These are phyloP conservation scores for Leptura quadrifasciata DNA, from an alignment of 2,888 invertebrate genomes.

Conservation along the genomic window DNA sequence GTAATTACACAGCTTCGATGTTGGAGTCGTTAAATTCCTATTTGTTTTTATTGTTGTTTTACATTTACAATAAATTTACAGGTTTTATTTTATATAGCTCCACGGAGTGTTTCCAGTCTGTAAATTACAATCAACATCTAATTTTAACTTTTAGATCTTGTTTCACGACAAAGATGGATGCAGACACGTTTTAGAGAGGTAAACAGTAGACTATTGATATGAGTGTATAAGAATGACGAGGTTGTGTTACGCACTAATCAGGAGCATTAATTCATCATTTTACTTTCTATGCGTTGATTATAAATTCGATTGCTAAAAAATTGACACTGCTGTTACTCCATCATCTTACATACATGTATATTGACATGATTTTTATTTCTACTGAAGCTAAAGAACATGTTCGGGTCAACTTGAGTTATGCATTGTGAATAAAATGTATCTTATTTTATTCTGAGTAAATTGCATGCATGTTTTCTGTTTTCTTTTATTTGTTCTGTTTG, in stretches of 20 bases:
- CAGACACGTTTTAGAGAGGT: conserved; percentile 6
- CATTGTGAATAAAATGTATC: no score
- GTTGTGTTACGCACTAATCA: not conserved
- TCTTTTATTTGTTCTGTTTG: no score
- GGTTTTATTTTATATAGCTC: conserved; percentile 27
- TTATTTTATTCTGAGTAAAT: no score
- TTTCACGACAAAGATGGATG: conserved; percentile 19
- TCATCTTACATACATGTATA: no score
- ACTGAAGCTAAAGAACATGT: not conserved
- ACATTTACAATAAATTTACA: conserved; percentile 34
- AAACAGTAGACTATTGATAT: conserved; percentile 1
- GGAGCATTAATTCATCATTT: not conserved
- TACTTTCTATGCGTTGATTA: not conserved
- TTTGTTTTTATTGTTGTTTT: conserved; percentile 37
- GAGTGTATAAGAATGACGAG: not conserved
- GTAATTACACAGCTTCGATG: conserved; percentile 36
- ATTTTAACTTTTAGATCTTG: conserved; percentile 22
- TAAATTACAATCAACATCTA: conserved; percentile 37
- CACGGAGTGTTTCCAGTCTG: conserved; percentile 27
- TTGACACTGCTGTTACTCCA: no score
- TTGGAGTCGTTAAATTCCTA: conserved; percentile 39
- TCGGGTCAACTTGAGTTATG: no score
- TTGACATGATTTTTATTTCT: not conserved
- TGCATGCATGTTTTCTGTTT: no score
- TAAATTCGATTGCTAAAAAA: not conserved